These are phyloP conservation scores for Muraenolepis orangiensis DNA, from an alignment of 2,797 vertebrate species.

Conservation along the genomic window DNA sequence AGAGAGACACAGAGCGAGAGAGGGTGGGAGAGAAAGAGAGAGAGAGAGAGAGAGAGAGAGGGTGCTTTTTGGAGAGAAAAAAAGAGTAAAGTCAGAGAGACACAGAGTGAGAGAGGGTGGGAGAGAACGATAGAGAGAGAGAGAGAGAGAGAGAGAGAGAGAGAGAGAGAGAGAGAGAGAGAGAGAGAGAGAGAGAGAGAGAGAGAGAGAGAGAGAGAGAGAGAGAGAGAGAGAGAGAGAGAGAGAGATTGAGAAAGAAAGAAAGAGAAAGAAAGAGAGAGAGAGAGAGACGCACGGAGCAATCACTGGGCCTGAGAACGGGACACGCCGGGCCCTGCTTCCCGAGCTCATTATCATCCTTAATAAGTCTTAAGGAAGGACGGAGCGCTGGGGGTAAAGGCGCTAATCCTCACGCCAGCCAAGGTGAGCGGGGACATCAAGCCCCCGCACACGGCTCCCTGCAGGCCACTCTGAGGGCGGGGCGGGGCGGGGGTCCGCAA, in stretches of 20 bases:
- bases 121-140: slow-evolving; percentile 49
- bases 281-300: slow-evolving; percentile 57
- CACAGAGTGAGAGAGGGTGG: slow-evolving; percentile 21
- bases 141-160: slow-evolving; percentile 47
- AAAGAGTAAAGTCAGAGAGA: slow-evolving; percentile 7
- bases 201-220: slow-evolving; percentile 7
- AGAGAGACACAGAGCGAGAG: too few relatives aligned
- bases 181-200: slow-evolving; percentile 6
- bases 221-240: slow-evolving; percentile 23
- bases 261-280: slow-evolving; percentile 49
- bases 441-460: slow-evolving; percentile 78
- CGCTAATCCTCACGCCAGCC: slow-evolving; percentile 98
- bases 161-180: slow-evolving; percentile 1
- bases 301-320: slow-evolving; percentile 75
- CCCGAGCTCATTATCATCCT: slow-evolving; percentile 99
- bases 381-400: slow-evolving; percentile 97
- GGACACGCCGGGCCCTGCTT: slow-evolving; percentile 88
- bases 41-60: neutral
- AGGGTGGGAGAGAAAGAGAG: too few relatives aligned
- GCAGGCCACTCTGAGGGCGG: slow-evolving; percentile 70
- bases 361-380: slow-evolving; percentile 99
- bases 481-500: slow-evolving; percentile 57
- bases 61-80: slow-evolving; percentile 10
- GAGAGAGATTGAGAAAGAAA: slow-evolving; percentile 18
- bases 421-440: slow-evolving; percentile 96